Evolutionary conservation across 2,888 invertebrate species (phyloP), one percentile per base, ranked within the genome.

Genomic region (Plebejus anna): DNA sequence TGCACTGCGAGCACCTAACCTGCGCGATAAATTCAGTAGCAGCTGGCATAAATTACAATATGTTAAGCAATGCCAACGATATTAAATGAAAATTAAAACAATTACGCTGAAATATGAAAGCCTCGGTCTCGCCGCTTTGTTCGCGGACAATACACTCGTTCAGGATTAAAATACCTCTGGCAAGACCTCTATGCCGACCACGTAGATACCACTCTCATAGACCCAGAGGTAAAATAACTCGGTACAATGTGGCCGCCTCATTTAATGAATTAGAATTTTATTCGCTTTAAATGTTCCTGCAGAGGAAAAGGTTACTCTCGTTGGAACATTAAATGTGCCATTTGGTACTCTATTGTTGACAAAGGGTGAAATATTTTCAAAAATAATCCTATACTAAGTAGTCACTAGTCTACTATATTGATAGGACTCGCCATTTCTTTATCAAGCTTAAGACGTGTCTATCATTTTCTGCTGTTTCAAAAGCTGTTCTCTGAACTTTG

Each of bases 31-130:
- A 59, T 59, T 59, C 59, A 22, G 59, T 22, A 59, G 22, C 59
- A 66, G 61, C 61, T 66, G 61, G 61, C 28, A 66, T 59, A 59
- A n/a, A 59, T 66, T 66, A 66, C 61, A 66, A 66, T 66, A 66
- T 28, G 11, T 28, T 32, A 66, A 66, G 61, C 32, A 28, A 28
- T 28, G 28, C 3, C 7, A 59, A 59, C 11, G 61, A 32, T 66
- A 66, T 66, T 28, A 66, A 66, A 66, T 66, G 61, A 66, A 66
- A 66, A 66, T 66, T 66, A 66, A 66, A 66, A 66, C 61, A 66
- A 66, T 66, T 66, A 66, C 11, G 22, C 22, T 66, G 61, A 66
- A 66, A 66, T 66, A 66, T 66, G 32, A 66, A 66, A 66, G 28
- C 61, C 9, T 32, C 28, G 61, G 61, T 11, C 28, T 55, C 55